Conservation (phyloP, 2,113 vertebrate species). For the Clarias magur region DNA sequence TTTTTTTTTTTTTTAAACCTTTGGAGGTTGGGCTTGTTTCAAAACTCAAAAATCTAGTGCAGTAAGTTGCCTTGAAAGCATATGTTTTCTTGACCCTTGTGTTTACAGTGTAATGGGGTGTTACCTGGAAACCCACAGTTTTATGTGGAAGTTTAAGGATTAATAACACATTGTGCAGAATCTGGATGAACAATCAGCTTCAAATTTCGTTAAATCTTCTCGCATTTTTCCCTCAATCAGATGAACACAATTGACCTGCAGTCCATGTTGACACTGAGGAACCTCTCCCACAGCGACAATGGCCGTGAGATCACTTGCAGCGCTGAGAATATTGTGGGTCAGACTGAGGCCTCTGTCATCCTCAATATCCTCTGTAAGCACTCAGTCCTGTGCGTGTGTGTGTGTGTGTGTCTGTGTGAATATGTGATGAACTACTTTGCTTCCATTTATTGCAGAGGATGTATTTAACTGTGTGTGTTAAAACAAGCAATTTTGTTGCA, state of each 20-base stretch:
- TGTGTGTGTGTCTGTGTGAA: conserved; percentile 11
- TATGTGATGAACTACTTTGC: conserved; percentile 1
- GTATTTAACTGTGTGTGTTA: conserved; percentile 6
- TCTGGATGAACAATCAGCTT: background rate
- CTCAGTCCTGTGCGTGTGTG: conserved; percentile 17
- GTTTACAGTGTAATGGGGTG: background rate
- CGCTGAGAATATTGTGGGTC: conserved; percentile 93
- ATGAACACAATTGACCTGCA: conserved; percentile 74
- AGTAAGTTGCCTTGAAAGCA: too few species aligned
- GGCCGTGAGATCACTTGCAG: conserved; percentile 84
- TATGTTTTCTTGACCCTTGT: background rate
- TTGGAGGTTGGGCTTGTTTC: too few species aligned
- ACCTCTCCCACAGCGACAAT: conserved; percentile 88
- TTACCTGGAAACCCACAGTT: background rate
- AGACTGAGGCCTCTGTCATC: conserved; percentile 82
- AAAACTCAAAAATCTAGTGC: too few species aligned
- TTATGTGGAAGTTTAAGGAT: background rate
- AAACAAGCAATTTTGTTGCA: conserved; percentile 8
- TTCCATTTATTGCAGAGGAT: background rate
- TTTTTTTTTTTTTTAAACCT: too few species aligned
- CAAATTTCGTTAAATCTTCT: background rate
- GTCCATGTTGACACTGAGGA: conserved; percentile 81
- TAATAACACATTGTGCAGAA: background rate
- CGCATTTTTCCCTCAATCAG: conserved; percentile 63
- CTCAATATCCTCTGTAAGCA: conserved; percentile 95